phyloP scores from a whole-genome alignment of 2,888 invertebrate species.

The Drosophila kuntzei region DNA sequence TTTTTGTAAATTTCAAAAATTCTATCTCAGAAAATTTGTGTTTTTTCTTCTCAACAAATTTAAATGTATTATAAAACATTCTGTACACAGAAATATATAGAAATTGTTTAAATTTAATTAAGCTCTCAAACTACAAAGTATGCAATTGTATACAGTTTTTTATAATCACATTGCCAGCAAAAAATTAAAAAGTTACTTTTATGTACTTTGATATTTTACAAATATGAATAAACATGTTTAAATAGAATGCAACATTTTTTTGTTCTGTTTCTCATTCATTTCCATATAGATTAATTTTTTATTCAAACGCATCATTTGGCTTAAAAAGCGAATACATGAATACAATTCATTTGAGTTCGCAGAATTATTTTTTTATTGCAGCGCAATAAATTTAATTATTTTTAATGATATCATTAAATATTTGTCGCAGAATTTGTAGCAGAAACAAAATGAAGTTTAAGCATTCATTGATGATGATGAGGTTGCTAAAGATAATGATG shows the following conservation, averaged over 20 bases:
- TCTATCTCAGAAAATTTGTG: no score
- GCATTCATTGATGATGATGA: constrained; percentile 3
- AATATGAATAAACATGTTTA: constrained; percentile 7
- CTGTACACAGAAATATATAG: no score
- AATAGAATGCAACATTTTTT: background rate
- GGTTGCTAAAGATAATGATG: background rate
- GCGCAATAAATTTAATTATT: constrained; percentile 31
- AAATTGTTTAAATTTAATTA: background rate
- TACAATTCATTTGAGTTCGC: constrained; percentile 3
- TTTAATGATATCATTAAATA: constrained; percentile 49
- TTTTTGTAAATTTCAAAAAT: no score
- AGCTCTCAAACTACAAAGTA: constrained; percentile 3
- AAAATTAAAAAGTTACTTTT: background rate
- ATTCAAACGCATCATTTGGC: constrained; percentile 17
- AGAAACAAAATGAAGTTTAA: constrained; percentile 23
- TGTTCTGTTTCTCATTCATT: background rate
- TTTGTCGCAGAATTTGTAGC: constrained; percentile 21
- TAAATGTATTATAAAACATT: no score
- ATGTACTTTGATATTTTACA: background rate
- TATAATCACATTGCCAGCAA: background rate
- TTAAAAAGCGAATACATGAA: constrained; percentile 6
- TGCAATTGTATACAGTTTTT: background rate
- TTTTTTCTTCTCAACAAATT: no score
- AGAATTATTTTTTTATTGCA: background rate
- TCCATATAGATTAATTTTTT: constrained; percentile 6